Conservation (phyloP, 92 coral and sea anemone genomes). For the Micromussa lordhowensis region DNA sequence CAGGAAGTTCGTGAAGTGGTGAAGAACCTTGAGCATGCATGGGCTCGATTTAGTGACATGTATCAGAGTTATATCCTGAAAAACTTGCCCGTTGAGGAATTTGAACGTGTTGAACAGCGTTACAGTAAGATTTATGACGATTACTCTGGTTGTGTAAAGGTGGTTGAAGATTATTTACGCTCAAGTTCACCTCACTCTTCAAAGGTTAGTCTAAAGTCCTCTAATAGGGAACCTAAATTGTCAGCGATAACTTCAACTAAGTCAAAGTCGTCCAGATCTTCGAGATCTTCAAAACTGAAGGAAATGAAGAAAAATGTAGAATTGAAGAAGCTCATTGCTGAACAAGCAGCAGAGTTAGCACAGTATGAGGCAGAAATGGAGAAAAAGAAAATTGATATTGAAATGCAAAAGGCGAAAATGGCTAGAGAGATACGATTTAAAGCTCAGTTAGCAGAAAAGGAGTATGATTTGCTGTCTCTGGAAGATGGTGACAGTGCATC, state of each 20-base stretch:
- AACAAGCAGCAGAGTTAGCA: slow-evolving; percentile 54
- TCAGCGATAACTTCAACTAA: slow-evolving; percentile 23
- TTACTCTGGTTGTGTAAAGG: slow-evolving; percentile 9
- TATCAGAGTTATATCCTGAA: background rate
- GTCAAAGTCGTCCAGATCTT: slow-evolving; percentile 28
- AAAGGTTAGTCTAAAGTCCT: background rate
- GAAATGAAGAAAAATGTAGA: slow-evolving; percentile 45
- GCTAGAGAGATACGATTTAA: slow-evolving; percentile 36
- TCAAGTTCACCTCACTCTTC: background rate
- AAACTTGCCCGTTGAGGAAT: too few species aligned
- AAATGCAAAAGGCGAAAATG: slow-evolving; percentile 20
- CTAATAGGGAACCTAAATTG: background rate
- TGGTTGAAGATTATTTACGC: background rate
- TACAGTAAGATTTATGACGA: slow-evolving; percentile 2
- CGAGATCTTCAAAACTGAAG: slow-evolving; percentile 22
- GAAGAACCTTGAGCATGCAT: background rate
- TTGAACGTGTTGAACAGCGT: background rate
- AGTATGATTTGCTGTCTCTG: too few species aligned
- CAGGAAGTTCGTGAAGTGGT: too few species aligned
- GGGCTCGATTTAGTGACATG: too few species aligned
- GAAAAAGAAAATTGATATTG: slow-evolving; percentile 52
- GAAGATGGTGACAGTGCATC: slow-evolving; percentile 5
- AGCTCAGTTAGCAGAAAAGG: slow-evolving; percentile 26
- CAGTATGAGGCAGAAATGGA: slow-evolving; percentile 56
- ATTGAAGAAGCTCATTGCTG: slow-evolving; percentile 42